Conservation (phyloP, 53 echinoderm and acorn worm species). For the Hippasteria phrygiana region DNA sequence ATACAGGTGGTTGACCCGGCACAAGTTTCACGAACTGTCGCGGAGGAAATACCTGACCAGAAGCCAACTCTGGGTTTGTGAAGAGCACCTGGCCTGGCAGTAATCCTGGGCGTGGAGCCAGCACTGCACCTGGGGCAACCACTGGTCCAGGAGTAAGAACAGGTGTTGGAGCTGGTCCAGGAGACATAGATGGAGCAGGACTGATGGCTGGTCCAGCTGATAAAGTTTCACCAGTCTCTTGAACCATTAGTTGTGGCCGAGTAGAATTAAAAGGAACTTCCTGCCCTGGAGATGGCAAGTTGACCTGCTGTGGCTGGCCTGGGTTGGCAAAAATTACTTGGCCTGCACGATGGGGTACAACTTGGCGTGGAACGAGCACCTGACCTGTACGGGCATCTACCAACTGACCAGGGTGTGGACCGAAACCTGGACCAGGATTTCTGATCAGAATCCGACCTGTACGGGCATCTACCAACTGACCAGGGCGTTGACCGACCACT, state of each 20-base stretch:
- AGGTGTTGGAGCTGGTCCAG: too few relatives aligned
- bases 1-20: constrained; percentile 42
- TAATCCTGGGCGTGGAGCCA: constrained; percentile 41
- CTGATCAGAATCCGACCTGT: constrained; percentile 43
- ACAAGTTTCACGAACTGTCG: constrained; percentile 41
- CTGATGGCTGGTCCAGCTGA: neutral
- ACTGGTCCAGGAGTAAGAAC: too few relatives aligned
- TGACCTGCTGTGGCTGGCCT: constrained; percentile 26
- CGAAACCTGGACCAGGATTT: constrained; percentile 9
- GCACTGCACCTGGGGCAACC: constrained; percentile 17
- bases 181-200: constrained; percentile 30
- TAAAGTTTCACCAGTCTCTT: constrained; percentile 4
- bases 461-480: constrained; percentile 33
- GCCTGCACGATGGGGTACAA: too few relatives aligned
- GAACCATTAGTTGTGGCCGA: constrained; percentile 29
- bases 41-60: constrained; percentile 45
- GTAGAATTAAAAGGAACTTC: constrained; percentile 7
- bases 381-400: constrained; percentile 42
- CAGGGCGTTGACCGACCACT: neutral
- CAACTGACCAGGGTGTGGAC: constrained; percentile 17
- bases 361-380: constrained; percentile 27
- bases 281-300: constrained; percentile 7
- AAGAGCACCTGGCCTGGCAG: constrained; percentile 33
- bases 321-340: constrained; percentile 25
- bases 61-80: neutral